Evolutionary conservation across 2,113 vertebrate species (phyloP), one percentile per base, ranked within the genome.

Genomic region (Pyxicephalus adspersus): DNA sequence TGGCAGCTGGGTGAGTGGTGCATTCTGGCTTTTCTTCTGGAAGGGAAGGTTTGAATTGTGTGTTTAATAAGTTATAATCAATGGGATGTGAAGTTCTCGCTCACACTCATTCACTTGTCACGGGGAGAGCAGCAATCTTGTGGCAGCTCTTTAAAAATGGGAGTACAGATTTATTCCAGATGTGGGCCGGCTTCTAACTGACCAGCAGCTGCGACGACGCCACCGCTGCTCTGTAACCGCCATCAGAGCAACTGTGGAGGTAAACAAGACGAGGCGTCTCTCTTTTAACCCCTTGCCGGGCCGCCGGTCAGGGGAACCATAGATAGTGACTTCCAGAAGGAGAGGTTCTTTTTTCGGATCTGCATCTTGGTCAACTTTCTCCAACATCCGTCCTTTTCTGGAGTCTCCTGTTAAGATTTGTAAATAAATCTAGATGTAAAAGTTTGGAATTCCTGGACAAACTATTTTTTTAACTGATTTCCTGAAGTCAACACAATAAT

Each of bases 31-130:
- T 45, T 45, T 15, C 38, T 60, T 74, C 55, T 75, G 55, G 28
- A 55, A 28, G 51, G 28, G 23, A 51, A 54, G 5, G 31, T 79
- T 78, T 22, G 64, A 58, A 15, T 18, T 20, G 67, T 81, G 78
- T 60, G 29, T 64, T 81, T 72, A 72, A 81, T 64, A 73, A 64
- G 60, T 20, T 73, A 64, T 34, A 68, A 81, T 72, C 67, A 64
- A 71, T 72, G 78, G 45, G 78, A 63, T 73, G 78, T 64, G 78
- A 52, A 51, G 68, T 73, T 80, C 61, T 58, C 78, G n/a, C 58
- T 38, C 78, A 81, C 78, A 81, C 78, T 81, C 78, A 73, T 73
- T 81, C 68, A 81, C 67, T 73, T 81, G 78, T 81, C 78, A 81
- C 34, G 52, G 31, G n/a, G 65, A 60, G 58, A 64, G 66, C 67